Base-by-base conservation (phyloP, 2,113 vertebrate genomes). In the Coptodon bakossiorum region DNA sequence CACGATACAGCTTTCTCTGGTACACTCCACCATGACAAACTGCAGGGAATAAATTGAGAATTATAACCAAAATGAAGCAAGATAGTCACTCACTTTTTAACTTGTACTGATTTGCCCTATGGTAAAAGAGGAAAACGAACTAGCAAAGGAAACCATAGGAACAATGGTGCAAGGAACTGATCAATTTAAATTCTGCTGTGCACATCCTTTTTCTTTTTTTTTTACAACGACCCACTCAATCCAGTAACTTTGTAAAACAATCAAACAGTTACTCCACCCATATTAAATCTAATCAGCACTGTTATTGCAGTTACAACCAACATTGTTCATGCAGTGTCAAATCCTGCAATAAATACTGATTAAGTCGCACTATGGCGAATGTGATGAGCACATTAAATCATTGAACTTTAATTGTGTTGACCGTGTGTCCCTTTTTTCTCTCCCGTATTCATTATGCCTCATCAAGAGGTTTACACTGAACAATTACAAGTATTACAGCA, bases 1-100 rank as follows among this genome's bases (percentile, higher is more conserved):
- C 97, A 3, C 84, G 96, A 92, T 98, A 98, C 85, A 98, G 92
- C 45, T 95, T 97, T 40, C 98, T 97, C 93, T 98, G 98, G 93
- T 97, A 94, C 90, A 97, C 93, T 0, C 97, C 98, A 22, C 97
- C 97, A 68, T 96, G 93, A 68, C 97, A 97, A 3, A 92, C 98
- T 98, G 87, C 53, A 86, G 14, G 34, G 1, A 61, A 10, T 34
- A 81, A 3, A 79, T 29, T 2, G 17, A 88, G 9, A 61, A 9
- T 34, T 53, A 61, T 34, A 52, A 52, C 45, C 16, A 76, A 31
- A 84, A 43, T 11, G 10, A 82, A 19, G 2, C 6, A 36, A 71
- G 3, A 10, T 2, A 50, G 50, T 16, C n/a, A 52, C 45, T 50
- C 45, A 50, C 17, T 34, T 78, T 50, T 31, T 78, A n/a, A 34